These are phyloP conservation scores for Decapterus maruadsi DNA, from an alignment of 2,797 vertebrate genomes.

Conservation along the genomic window DNA sequence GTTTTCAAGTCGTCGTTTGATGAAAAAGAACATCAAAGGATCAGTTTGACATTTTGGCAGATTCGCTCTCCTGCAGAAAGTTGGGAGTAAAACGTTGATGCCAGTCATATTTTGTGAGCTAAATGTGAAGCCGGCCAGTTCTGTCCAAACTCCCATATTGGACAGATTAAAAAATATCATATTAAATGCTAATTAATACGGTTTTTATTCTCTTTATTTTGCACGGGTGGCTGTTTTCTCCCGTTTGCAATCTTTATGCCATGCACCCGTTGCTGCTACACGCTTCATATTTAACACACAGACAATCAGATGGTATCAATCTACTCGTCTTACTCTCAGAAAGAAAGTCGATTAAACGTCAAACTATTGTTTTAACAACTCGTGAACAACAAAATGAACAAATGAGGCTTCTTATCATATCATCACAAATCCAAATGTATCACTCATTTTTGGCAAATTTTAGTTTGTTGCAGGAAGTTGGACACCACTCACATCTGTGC, in stretches of 20 bases:
- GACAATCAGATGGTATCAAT: neutral
- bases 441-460: too few relatives aligned
- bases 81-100: neutral
- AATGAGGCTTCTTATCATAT: neutral
- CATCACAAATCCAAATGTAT: too few relatives aligned
- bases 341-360: neutral
- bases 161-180: neutral
- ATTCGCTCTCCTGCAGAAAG: neutral
- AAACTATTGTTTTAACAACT: neutral
- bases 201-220: neutral
- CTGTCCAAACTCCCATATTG: neutral
- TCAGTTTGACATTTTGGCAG: conserved; percentile 5
- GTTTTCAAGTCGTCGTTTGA: conserved; percentile 19
- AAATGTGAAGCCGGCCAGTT: neutral
- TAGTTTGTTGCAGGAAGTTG: too few relatives aligned
- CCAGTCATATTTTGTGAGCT: neutral
- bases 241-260: neutral
- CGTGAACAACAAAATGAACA: neutral
- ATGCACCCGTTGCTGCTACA: neutral
- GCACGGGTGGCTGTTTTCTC: neutral
- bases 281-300: neutral
- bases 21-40: neutral
- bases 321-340: neutral
- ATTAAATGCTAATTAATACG: neutral
- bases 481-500: too few relatives aligned